Percentiles rank a stretch among this genome's conserved stretches.
Conservation (phyloP, 2,888 invertebrate genomes). For the Allophyes oxyacanthae region DNA sequence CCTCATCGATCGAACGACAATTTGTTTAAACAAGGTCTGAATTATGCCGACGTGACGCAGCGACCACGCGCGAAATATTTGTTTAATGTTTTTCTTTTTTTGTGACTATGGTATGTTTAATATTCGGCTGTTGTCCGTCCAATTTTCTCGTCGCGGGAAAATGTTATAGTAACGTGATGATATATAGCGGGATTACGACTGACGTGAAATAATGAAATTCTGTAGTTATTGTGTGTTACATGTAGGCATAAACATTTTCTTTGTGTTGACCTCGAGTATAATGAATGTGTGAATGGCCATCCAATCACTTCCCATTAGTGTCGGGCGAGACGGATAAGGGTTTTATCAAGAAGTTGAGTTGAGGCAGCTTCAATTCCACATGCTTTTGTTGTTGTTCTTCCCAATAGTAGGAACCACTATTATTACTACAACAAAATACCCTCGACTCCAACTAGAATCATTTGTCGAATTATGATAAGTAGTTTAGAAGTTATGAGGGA, state of each 20-base stretch:
- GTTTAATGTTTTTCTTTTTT: too few species aligned
- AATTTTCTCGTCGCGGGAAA: conserved; percentile 39
- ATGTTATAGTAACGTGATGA: conserved; percentile 31
- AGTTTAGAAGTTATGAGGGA: too few species aligned
- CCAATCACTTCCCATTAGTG: neutral
- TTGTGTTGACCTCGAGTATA: neutral
- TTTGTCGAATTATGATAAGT: too few species aligned
- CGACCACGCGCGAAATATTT: neutral
- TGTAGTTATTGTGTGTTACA: conserved; percentile 15
- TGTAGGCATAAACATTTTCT: conserved; percentile 1
- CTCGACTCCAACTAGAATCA: too few species aligned
- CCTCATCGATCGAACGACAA: conserved; percentile 39
- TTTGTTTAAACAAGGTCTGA: conserved; percentile 49
- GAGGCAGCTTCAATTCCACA: too few species aligned
- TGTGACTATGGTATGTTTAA: conserved; percentile 32
- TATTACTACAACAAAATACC: too few species aligned
- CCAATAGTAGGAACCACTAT: too few species aligned
- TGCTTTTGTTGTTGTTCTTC: too few species aligned
- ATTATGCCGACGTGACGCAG: conserved; percentile 32
- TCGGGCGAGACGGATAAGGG: too few species aligned
- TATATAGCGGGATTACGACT: conserved; percentile 19
- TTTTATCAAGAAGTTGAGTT: too few species aligned
- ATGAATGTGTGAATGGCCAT: neutral
- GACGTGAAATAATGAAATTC: conserved; percentile 11
- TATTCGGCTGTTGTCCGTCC: conserved; percentile 38